phyloP scores from a whole-genome alignment of 1,140 invertebrate genomes.

The Chrysomallon squamiferum region DNA sequence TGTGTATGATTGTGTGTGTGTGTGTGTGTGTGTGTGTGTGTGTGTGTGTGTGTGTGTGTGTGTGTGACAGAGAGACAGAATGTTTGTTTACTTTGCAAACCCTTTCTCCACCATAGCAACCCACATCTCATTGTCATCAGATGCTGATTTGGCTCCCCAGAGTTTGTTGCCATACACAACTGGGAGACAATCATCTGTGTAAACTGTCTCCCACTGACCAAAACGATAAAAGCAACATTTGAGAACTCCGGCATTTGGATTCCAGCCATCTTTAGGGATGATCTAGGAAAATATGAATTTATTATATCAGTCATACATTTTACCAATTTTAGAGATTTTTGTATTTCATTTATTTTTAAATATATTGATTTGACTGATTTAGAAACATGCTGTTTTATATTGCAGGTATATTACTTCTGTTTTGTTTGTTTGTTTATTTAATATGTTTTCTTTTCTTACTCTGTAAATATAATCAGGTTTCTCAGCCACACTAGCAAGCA shows the following conservation, averaged over 20 bases:
- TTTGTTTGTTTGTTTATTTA: too few species aligned
- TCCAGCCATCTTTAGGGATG: constrained; percentile 56
- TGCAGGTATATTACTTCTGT: too few species aligned
- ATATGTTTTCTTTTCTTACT: not conserved
- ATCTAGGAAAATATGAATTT: constrained; percentile 47
- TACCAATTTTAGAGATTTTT: not conserved
- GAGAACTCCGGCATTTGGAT: constrained; percentile 60
- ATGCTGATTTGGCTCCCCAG: constrained; percentile 56
- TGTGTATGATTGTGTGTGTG: too few species aligned
- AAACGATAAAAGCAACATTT: constrained; percentile 80
- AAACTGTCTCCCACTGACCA: constrained; percentile 77
- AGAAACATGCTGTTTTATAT: too few species aligned
- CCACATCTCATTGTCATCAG: constrained; percentile 64
- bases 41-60: too few species aligned
- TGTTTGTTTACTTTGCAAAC: constrained; percentile 82
- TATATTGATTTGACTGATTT: not conserved
- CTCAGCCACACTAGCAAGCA: constrained; percentile 45
- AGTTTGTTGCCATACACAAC: constrained; percentile 68
- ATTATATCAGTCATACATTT: not conserved
- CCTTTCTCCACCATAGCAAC: constrained; percentile 78
- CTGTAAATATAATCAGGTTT: too few species aligned
- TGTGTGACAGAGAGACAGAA: too few species aligned
- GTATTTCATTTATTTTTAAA: not conserved
- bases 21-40: too few species aligned
- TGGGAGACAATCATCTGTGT: constrained; percentile 79